A percentile compares a stretch with the other conserved stretches of the same genome.
These are phyloP conservation scores for Anableps anableps DNA, from an alignment of 2,797 vertebrate genomes.

Conservation along the genomic window DNA sequence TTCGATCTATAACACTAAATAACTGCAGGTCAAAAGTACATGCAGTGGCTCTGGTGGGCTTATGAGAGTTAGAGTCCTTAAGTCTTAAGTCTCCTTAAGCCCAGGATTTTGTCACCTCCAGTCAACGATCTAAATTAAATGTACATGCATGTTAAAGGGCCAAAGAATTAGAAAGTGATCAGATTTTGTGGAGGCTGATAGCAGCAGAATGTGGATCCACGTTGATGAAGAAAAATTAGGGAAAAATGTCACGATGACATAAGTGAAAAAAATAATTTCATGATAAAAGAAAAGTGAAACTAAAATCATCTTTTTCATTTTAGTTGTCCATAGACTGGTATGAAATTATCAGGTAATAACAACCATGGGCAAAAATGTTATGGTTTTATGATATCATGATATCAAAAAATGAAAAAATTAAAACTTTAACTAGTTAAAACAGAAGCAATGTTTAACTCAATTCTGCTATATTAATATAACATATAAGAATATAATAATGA, in stretches of 20 bases:
- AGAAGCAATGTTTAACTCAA: too few species aligned
- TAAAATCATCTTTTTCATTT: neutral
- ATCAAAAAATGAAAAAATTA: neutral
- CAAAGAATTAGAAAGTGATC: constrained; percentile 45
- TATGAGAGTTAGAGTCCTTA: constrained; percentile 58
- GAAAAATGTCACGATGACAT: neutral
- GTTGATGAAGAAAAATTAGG: neutral
- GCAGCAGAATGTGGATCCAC: neutral
- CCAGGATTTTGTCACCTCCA: constrained; percentile 65
- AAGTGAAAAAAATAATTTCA: neutral
- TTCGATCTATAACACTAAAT: constrained; percentile 19
- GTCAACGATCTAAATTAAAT: constrained; percentile 53
- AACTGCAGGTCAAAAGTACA: constrained; percentile 45
- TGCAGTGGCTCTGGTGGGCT: constrained; percentile 34
- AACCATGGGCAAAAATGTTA: too few species aligned
- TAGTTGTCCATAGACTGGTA: neutral
- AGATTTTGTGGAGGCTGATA: constrained; percentile 15
- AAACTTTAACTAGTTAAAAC: neutral
- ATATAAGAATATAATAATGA: too few species aligned
- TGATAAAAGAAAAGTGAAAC: neutral
- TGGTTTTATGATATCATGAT: too few species aligned
- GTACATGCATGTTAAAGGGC: constrained; percentile 28
- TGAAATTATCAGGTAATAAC: too few species aligned
- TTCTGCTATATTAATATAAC: too few species aligned
- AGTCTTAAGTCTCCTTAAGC: constrained; percentile 61